Evolutionary conservation across 2,113 vertebrate species (phyloP), one percentile per base, ranked within the genome.

Genomic region (Chunga burmeisteri): DNA sequence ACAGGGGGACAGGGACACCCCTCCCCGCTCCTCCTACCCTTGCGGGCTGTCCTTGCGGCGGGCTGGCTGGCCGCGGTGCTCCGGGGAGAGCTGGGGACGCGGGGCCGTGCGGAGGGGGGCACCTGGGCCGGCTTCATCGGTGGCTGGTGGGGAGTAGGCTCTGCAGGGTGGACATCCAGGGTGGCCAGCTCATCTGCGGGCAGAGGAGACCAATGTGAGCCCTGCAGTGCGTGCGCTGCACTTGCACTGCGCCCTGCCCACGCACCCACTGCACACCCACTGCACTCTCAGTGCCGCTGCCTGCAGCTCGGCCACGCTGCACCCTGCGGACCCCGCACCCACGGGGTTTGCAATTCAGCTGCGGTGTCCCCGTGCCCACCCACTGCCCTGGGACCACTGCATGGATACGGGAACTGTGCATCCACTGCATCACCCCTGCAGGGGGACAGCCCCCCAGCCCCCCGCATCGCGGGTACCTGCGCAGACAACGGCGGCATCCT

Each of bases 401-500:
- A 8, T 0, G 6, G 38, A 25, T 10, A 26, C 2, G 4, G 29
- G 32, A 25, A 46, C 32, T 13, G 19, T 1, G 7, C 10, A 2
- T 16, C 7, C 7, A 3, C n/a, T 17, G 20, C 50, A 42, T 47
- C 53, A 23, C 16, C 58, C 46, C n/a, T 4, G 38, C 1, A 2
- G 4, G 22, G 36, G 11, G 46, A n/a, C 1, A 2, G 13, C 10
- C 9, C 34, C 34, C n/a, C n/a, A 9, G 15, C n/a, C 30, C 16
- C 27, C 82, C 7, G 3, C 40, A 4, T 13, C 4, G 2, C 13
- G 1, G 6, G 58, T 46, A 96, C 96, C 96, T 79, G 91, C 53
- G 8, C 96, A 97, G 34, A 94, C 93, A 13, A 91, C 94, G 1
- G 94, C 90, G 0, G 96, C 96, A 2, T 96, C 96, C n/a, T 97